Evolutionary conservation across 2,888 invertebrate species (phyloP), one percentile per base, ranked within the genome.

Genomic region (Gandaritis pyraliata): DNA sequence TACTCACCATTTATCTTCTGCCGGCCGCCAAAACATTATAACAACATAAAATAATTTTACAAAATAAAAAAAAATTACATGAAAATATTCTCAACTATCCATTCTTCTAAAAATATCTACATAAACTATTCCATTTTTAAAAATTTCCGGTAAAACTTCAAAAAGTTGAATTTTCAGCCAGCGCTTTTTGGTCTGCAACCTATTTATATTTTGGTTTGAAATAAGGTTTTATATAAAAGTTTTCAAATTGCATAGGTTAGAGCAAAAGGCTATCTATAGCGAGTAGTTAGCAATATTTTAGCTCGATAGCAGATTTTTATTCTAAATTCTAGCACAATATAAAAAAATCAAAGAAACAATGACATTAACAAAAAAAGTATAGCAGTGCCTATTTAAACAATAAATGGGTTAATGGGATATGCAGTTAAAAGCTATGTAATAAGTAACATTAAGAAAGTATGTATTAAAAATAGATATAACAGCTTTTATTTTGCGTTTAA

Each of bases 381-480:
- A 41, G 8, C 36, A 15, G 33, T 18, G n/a, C 38, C 18, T 38
- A 47, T 43, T 13, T 16, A 6, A n/a, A n/a, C n/a, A n/a, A n/a
- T n/a, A n/a, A 57, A 85, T 90, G 79, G 90, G 90, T 90, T 90
- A 90, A 87, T 87, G 83, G 83, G 82, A 77, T 80, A 54, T 78
- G 75, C 76, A 69, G 78, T 77, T 81, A 82, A 76, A 81, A 85
- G 77, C 75, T 75, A 66, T 71, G 76, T 76, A 0, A 30, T 29
- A 16, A 72, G 77, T 77, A 78, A 71, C 80, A 82, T 84, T 82
- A 82, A 81, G 80, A 86, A 85, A 81, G 78, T 79, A 81, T 68
- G 10, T 11, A 16, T 68, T 56, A 66, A 66, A 52, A 66, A 52
- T 53, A 62, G 33, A 8, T 33, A 33, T 33, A 33, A 33, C 65